Evolutionary conservation across 2,113 vertebrate genomes (phyloP), one percentile per base, ranked within the genome.

Genomic region (Hypanus sabinus): DNA sequence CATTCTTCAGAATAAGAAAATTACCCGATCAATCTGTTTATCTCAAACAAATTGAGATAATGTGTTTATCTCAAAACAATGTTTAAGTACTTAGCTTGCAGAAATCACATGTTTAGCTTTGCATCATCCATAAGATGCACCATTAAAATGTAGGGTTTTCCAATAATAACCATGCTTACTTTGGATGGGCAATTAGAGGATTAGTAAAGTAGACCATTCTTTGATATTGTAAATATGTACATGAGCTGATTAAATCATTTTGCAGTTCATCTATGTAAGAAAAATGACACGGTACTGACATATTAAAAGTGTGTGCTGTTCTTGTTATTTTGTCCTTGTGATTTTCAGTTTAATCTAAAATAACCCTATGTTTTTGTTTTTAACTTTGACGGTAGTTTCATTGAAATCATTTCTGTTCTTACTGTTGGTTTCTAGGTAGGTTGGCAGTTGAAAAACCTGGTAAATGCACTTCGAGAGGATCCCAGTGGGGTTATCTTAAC

Each of bases 401-500:
- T 97, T 97, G 96, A 97, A 96, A 97, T 96, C 95, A 97, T 97
- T 98, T 97, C 55, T 93, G 71, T 73, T 93, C 71, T 93, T 93
- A 36, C 91, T 96, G 96, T 96, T 96, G 96, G 96, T 97, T 97
- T 97, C 96, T 97, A 98, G 98, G 98, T 98, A 97, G 98, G 98
- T 97, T 98, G 99, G 99, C 99, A 99, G 98, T 97, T 99, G 95
- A 99, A 98, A 96, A 99, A 99, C 98, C 98, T 99, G 98, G 99
- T 99, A 95, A 98, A 98, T 97, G 98, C 98, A 95, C 98, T 99
- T 96, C 97, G 98, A 96, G 98, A 98, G 95, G 99, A 99, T 97
- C 98, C 98, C 97, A 98, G 98, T 97, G 98, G 98, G 95, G 99
- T 99, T 98, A 99, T 98, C 96, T 98, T 99, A 98, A 99, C 99